Percentiles rank a stretch among this genome's conserved stretches.
phyloP scores from a whole-genome alignment of 2,113 vertebrate species.

The Argyrosomus japonicus region DNA sequence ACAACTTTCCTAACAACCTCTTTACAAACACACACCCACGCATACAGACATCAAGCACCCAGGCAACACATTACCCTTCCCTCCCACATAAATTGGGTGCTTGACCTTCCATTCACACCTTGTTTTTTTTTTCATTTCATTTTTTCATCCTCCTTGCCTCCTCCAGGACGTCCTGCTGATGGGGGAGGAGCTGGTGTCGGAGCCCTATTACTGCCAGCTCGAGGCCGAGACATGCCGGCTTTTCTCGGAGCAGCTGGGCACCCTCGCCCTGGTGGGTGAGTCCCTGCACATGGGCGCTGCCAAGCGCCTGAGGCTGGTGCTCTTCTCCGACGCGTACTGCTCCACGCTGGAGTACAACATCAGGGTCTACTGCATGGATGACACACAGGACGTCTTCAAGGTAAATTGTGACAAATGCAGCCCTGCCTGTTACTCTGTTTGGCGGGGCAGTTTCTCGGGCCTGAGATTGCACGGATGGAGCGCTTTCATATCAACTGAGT shows the following conservation, averaged over 20 bases:
- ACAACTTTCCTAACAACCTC: constrained; percentile 33
- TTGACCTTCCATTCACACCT: constrained; percentile 56
- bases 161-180: constrained; percentile 93
- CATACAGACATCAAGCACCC: constrained; percentile 40
- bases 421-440: constrained; percentile 10
- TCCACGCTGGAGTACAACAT: constrained; percentile 96
- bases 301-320: constrained; percentile 96
- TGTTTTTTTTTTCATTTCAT: background rate
- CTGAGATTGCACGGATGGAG: constrained; percentile 4
- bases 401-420: constrained; percentile 76
- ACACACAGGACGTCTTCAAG: constrained; percentile 96
- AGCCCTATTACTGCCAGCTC: constrained; percentile 97
- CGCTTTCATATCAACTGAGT: constrained; percentile 34
- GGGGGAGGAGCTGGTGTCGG: constrained; percentile 90
- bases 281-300: constrained; percentile 95
- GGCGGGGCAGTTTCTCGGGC: constrained; percentile 16
- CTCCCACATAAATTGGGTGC: constrained; percentile 58
- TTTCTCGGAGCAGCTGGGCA: constrained; percentile 97
- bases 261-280: constrained; percentile 95
- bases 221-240: constrained; percentile 93
- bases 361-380: constrained; percentile 96
- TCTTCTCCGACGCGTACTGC: constrained; percentile 94
- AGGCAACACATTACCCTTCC: constrained; percentile 58
- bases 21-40: constrained; percentile 53
- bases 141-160: constrained; percentile 10